Evolutionary conservation across 2,797 vertebrate genomes (phyloP).

Genomic region (Peromyscus aztecus): DNA sequence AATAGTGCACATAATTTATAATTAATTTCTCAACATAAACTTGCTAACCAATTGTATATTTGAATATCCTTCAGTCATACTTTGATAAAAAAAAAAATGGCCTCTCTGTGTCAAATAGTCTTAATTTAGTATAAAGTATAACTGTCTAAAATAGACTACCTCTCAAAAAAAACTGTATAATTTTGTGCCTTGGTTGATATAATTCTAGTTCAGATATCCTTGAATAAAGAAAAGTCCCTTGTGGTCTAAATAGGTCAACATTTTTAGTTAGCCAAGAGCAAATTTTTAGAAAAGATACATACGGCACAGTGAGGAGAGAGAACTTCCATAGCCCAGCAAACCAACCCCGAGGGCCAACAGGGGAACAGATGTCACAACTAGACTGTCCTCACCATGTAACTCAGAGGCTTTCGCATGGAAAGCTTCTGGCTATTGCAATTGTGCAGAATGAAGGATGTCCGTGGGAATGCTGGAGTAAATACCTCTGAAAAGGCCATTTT

Average conservation of each 20-base stretch:
- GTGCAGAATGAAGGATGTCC: neutral
- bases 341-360: neutral
- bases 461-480: neutral
- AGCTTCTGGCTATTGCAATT: neutral
- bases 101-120: neutral
- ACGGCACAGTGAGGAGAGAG: neutral
- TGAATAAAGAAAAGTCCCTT: constrained; percentile 30
- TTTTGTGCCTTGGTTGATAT: neutral
- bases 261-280: constrained; percentile 38
- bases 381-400: neutral
- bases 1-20: constrained; percentile 44
- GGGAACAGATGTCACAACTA: neutral
- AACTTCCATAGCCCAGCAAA: neutral
- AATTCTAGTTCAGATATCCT: constrained; percentile 28
- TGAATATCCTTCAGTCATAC: constrained; percentile 19
- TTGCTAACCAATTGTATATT: constrained; percentile 20
- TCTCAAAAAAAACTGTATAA: constrained; percentile 21
- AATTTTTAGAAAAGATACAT: neutral
- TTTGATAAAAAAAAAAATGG: constrained; percentile 65
- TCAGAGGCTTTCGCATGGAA: neutral
- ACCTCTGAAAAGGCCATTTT: neutral
- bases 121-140: constrained; percentile 52
- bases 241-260: constrained; percentile 43
- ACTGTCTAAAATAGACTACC: constrained; percentile 56
- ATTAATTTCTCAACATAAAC: constrained; percentile 33